These are phyloP conservation scores for Heliothis subflexa DNA, from an alignment of 1,140 invertebrate species.

Conservation along the genomic window DNA sequence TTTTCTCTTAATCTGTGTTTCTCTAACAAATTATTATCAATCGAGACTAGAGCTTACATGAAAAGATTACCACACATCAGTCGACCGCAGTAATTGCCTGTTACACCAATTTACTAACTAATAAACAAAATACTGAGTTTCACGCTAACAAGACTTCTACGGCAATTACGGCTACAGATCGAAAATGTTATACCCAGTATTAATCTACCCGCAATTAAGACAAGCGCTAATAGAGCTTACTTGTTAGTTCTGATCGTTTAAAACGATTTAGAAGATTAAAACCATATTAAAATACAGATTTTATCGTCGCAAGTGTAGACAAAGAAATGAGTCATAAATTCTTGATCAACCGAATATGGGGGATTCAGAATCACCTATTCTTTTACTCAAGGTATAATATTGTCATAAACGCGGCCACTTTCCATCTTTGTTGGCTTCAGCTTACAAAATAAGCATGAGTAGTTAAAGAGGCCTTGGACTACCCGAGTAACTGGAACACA, in stretches of 20 bases:
- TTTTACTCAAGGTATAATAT: conserved; percentile 27
- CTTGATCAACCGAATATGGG: background rate
- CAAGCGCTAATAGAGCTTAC: conserved; percentile 11
- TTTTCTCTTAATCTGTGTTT: background rate
- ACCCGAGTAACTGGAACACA: conserved; percentile 59
- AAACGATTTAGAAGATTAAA: background rate
- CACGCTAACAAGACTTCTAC: conserved; percentile 24
- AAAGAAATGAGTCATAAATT: conserved; percentile 8
- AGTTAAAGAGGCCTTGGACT: conserved; percentile 63
- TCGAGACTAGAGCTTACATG: background rate
- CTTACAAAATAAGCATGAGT: conserved; percentile 58
- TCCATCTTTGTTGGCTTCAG: conserved; percentile 63
- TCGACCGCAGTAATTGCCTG: conserved; percentile 6
- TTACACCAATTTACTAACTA: conserved; percentile 31
- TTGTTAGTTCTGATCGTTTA: background rate
- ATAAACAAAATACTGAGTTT: conserved; percentile 32
- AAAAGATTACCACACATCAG: conserved; percentile 28
- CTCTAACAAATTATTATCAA: conserved; percentile 8
- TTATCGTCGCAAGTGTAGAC: background rate
- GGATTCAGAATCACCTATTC: background rate
- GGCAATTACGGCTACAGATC: conserved; percentile 12
- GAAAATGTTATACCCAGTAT: conserved; percentile 11
- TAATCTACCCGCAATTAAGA: conserved; percentile 28
- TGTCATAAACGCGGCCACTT: conserved; percentile 24
- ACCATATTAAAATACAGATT: background rate